These are phyloP conservation scores for Cephus pygmeus DNA, from an alignment of 2,888 invertebrate species.

Conservation along the genomic window DNA sequence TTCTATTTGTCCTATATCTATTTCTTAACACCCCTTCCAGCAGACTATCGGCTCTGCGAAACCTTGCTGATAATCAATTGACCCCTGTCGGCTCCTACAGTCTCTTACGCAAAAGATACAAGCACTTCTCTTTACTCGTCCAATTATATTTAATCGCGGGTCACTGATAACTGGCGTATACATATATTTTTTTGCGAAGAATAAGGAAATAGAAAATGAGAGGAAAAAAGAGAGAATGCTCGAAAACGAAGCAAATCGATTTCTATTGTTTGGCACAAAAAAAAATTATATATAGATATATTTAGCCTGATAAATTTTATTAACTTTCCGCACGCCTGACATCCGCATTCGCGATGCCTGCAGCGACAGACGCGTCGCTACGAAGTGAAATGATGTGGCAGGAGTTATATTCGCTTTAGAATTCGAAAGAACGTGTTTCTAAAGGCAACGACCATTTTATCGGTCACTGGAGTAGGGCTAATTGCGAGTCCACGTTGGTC, in stretches of 20 bases:
- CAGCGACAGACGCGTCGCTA: not conserved
- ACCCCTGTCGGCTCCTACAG: not conserved
- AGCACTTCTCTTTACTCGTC: not conserved
- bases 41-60: not conserved
- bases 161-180: not conserved
- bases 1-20: not conserved
- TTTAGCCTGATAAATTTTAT: not conserved
- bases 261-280: not conserved
- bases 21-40: not conserved
- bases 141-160: not conserved
- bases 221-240: constrained; percentile 17
- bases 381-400: not conserved
- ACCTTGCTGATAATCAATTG: constrained; percentile 1
- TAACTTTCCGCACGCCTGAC: not conserved
- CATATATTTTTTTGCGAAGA: not conserved
- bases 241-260: not conserved
- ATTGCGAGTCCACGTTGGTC: not conserved
- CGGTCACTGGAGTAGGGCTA: not conserved
- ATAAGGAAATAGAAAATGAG: constrained; percentile 2
- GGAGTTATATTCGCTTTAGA: not conserved
- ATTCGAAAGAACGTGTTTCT: not conserved
- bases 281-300: not conserved
- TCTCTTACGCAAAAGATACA: not conserved
- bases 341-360: not conserved
- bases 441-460: not conserved